Evolutionary conservation across 2,113 vertebrate genomes (phyloP), one percentile per base, ranked within the genome.

Genomic region (Nicator chloris): DNA sequence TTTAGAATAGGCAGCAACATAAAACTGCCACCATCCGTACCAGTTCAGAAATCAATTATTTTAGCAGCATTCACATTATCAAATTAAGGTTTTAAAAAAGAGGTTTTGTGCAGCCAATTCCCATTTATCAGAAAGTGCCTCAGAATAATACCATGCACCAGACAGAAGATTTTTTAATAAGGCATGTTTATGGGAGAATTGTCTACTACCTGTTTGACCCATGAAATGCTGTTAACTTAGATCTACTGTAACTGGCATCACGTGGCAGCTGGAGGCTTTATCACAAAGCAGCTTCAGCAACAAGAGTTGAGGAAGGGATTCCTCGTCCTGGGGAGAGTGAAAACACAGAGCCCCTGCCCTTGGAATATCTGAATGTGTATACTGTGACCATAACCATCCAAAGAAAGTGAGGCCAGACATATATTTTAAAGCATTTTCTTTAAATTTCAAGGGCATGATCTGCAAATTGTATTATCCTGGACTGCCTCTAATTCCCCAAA

Each of bases 311-410:
- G 57, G 66, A 60, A 57, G 13, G 6, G 23, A 13, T 39, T 79
- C 24, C 6, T 3, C 39, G 37, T 69, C 45, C 31, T 12, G 42
- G 23, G 35, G 9, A 39, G 28, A 49, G 42, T 5, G 19, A 59
- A 88, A 79, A 51, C 10, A 22, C 26, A 24, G n/a, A 88, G 37
- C 1, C 12, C 15, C 44, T 44, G 69, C 51, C 44, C 66, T 24
- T 33, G 59, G 68, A 64, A 42, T 7, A n/a, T 3, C 26, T 11
- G 20, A 30, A 33, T 7, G 37, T 35, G 9, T 10, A 5, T 19
- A 7, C 6, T 33, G 63, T 66, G 21, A 7, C 57, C 49, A 12
- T 4, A 26, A 24, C 1, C 26, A 14, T 1, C 42, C 0, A 0
- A 18, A 30, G 30, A 66, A 92, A 75, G 47, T 7, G 28, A 87